A percentile compares a stretch with the other conserved stretches of the same genome.
Evolutionary conservation across 2,888 invertebrate species (phyloP).

Genomic region (Drosophila quinaria): DNA sequence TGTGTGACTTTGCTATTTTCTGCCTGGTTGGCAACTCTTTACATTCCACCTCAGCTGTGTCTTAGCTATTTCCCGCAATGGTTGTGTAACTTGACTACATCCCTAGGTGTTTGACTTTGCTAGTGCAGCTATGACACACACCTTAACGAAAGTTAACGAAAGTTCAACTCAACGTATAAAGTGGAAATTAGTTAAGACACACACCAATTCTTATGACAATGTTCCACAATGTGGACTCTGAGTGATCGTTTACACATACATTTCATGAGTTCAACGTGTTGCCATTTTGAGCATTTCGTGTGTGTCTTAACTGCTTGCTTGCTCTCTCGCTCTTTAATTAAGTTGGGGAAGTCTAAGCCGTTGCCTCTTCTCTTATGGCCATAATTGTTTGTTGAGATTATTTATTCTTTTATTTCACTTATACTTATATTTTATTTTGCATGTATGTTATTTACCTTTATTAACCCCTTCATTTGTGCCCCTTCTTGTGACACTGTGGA

Average conservation of each 20-base stretch:
- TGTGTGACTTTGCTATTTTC: background rate
- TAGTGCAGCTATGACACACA: constrained; percentile 2
- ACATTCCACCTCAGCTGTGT: background rate
- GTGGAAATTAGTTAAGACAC: constrained; percentile 6
- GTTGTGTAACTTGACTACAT: background rate
- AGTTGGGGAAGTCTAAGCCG: constrained; percentile 1
- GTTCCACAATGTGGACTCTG: constrained; percentile 22
- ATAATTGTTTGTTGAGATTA: constrained; percentile 2
- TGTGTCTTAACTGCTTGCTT: constrained; percentile 8
- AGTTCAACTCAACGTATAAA: background rate
- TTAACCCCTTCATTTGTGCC: background rate
- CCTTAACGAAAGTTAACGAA: constrained; percentile 3
- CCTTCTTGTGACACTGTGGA: constrained; percentile 30
- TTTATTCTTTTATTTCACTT: too few species aligned
- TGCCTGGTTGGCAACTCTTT: background rate
- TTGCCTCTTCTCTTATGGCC: constrained; percentile 14
- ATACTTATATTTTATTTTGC: background rate
- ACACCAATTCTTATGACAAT: background rate
- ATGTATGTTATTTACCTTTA: background rate
- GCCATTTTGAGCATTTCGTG: constrained; percentile 22
- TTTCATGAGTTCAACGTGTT: background rate
- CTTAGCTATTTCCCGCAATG: background rate
- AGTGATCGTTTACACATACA: constrained; percentile 18
- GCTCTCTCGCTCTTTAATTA: constrained; percentile 17
- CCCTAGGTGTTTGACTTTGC: background rate